Base-by-base conservation (phyloP, 2,113 vertebrate genomes). In the Phyllostomus discolor region DNA sequence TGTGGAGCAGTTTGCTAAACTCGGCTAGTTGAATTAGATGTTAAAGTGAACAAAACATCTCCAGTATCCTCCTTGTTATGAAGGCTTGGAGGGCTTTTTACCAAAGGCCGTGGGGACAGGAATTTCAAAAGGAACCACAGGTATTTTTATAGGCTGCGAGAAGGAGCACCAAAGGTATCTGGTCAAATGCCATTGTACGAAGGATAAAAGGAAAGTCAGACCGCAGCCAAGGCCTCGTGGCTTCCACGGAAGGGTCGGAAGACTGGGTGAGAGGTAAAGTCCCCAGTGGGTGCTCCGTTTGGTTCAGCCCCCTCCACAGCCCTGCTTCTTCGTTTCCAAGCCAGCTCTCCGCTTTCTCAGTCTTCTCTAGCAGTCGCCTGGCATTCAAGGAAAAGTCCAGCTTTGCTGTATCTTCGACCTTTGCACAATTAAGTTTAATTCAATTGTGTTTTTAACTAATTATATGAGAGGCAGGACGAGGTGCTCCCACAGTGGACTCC, bases 211-310 rank as follows among this genome's bases (percentile, higher is more conserved):
- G 70, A 52, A 81, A n/a, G 66, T 24, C 26, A 28, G 41, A 43
- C 26, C 59, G 38, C 52, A 31, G 8, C 75, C 28, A 6, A 54
- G 33, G 41, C 24, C 54, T 72, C 73, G 50, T 2, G 4, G 1
- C 33, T 41, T n/a, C 64, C 20, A 0, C 2, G 46, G 62, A 82
- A 73, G 43, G 46, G 8, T 19, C 54, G 66, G 57, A 35, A n/a
- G 35, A 31, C 15, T 11, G 2, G 2, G 1, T 8, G 3, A 2
- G 83, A 6, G 66, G 54, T 14, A 8, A 48, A 48, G 87, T 10
- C 35, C 54, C 73, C 1, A 1, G 35, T 0, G 0, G 52, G 17
- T 0, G 0, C 10, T n/a, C 35, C 10, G 0, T 14, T 22, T 57
- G 3, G 7, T 22, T 46, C 12, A 0, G 2, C 28, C 57, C 54